Base-by-base conservation (phyloP, 2,113 vertebrate genomes). In the Elachura formosa region DNA sequence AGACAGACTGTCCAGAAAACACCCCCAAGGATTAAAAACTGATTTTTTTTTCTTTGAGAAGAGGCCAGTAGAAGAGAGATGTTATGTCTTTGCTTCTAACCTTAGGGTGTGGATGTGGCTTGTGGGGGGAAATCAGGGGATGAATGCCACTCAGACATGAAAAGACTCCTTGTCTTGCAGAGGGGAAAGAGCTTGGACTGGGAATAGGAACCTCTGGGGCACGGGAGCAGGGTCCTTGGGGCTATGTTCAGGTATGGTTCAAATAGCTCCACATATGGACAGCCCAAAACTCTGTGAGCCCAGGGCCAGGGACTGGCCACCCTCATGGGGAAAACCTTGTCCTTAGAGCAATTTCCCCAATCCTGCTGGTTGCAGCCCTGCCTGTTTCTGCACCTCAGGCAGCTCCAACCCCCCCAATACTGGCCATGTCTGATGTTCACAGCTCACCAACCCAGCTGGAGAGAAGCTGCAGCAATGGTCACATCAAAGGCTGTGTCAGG, bases 341-440 rank as follows among this genome's bases (percentile, higher is more conserved):
- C 46, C 69, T 71, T 36, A 6, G 2, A 36, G 10, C 56, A 54
- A 46, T 25, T 51, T 67, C 17, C 29, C 26, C 0, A 0, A 62
- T 38, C 19, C 52, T 3, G 1, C 48, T 43, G 43, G 20, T 38
- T 75, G 56, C 64, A 22, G 29, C 34, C 43, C 52, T 82, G 78
- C 24, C 12, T 15, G 23, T 34, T 33, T 34, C 34, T 29, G 38
- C 40, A 33, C 24, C 25, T n/a, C 86, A 76, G 26, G 28, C 4
- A 3, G 17, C 38, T 38, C 74, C 34, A 36, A 2, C 14, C 2
- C 28, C 16, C 45, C 8, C 1, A 0, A 17, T n/a, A 23, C 1
- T 12, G 51, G 28, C 9, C 36, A 12, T 25, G 45, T 43, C 74
- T 82, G 46, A 14, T 9, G 3, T 2, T 68, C 4, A 1, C 7